A percentile compares a stretch with the other conserved stretches of the same genome.
Conservation (phyloP, 2,113 vertebrate species). For the Phalacrocorax pelagicus region DNA sequence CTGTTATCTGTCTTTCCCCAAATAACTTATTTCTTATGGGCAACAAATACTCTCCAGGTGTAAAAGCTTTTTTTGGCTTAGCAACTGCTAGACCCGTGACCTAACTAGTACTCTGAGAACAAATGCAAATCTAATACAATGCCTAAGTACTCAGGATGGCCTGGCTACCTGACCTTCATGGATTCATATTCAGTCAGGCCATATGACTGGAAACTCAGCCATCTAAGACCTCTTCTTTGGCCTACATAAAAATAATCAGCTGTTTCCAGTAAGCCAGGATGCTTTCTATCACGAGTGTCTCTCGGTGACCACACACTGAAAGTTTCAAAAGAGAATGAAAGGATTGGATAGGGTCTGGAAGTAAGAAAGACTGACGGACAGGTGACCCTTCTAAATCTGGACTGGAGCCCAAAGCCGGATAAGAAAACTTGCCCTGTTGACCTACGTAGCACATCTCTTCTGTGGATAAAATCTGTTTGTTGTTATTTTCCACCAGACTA, state of each 20-base stretch:
- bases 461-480: neutral
- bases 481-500: neutral
- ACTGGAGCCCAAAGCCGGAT: neutral
- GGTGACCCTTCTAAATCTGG: neutral
- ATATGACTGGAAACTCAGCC: neutral
- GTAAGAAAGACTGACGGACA: neutral
- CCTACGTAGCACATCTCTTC: neutral
- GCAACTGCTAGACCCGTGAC: neutral
- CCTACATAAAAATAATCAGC: neutral
- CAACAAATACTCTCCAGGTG: neutral
- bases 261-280: neutral
- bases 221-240: neutral
- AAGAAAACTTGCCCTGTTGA: neutral
- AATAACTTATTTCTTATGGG: neutral
- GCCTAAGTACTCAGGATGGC: neutral
- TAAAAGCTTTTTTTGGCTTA: neutral
- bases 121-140: neutral
- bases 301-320: neutral
- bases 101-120: neutral
- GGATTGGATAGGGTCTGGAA: neutral
- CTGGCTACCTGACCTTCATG: neutral
- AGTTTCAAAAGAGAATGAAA: neutral
- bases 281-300: neutral
- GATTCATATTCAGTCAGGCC: neutral
- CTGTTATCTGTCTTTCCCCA: neutral